Evolutionary conservation across 2,113 vertebrate species (phyloP).

Genomic region (Phrynosoma blainvillii): DNA sequence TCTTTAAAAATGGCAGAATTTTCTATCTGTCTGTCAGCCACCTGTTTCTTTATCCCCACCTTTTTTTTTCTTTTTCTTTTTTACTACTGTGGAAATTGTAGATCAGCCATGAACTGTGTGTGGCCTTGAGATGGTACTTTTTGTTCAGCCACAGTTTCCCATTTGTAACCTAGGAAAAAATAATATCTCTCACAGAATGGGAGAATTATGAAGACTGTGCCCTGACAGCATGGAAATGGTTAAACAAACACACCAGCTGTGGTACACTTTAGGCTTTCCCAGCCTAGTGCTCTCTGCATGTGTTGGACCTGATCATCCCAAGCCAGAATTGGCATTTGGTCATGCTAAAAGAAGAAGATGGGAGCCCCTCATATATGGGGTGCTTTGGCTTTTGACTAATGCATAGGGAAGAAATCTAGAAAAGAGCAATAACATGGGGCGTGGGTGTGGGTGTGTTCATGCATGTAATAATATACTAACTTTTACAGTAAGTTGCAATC

Average conservation of each 20-base stretch:
- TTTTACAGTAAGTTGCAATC: neutral
- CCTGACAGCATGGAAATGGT: neutral
- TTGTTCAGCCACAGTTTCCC: neutral
- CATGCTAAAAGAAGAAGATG: too few species aligned
- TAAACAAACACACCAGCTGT: neutral
- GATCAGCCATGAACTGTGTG: neutral
- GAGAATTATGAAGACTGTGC: neutral
- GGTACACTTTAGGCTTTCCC: neutral
- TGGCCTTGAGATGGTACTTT: neutral
- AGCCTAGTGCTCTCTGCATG: neutral
- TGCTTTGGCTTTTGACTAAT: too few species aligned
- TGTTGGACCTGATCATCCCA: neutral
- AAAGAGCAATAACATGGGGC: too few species aligned
- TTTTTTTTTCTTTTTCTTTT: neutral
- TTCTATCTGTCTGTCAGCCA: neutral
- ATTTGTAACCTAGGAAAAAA: neutral
- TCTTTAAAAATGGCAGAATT: neutral
- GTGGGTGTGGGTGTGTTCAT: too few species aligned
- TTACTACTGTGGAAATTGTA: neutral
- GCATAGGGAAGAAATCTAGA: too few species aligned
- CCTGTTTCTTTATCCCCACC: neutral
- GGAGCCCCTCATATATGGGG: too few species aligned
- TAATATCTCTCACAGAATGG: neutral
- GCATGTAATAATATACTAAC: neutral
- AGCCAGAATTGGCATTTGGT: neutral